A percentile compares a stretch with the other conserved stretches of the same genome.
These are phyloP conservation scores for Caenorhabditis drosophilae DNA, from an alignment of 2,888 invertebrate species.

Conservation along the genomic window DNA sequence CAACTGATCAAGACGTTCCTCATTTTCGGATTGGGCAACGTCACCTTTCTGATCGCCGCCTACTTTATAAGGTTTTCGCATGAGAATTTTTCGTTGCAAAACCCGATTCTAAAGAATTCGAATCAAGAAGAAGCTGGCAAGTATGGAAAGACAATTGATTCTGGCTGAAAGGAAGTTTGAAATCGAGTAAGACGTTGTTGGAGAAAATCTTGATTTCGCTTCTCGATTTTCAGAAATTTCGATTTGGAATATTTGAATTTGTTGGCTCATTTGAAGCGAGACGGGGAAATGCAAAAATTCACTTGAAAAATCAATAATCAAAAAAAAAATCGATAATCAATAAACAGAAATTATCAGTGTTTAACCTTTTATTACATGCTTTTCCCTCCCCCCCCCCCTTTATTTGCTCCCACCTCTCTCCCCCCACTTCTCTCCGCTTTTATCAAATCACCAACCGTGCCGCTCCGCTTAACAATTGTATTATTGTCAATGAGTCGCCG, in stretches of 20 bases:
- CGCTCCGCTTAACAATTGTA: too few species aligned
- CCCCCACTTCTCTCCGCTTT: too few species aligned
- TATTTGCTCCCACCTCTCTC: too few species aligned
- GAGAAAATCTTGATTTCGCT: background rate
- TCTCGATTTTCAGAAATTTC: background rate
- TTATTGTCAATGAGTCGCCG: too few species aligned
- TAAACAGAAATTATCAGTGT: background rate
- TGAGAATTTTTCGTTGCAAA: too few species aligned
- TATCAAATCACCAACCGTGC: too few species aligned
- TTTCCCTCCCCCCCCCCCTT: too few species aligned
- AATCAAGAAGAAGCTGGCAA: background rate
- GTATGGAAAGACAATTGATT: background rate
- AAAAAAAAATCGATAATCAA: background rate
- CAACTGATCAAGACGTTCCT: too few species aligned
- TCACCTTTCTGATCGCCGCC: too few species aligned
- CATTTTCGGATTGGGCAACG: too few species aligned
- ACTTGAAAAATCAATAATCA: background rate
- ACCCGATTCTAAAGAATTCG: background rate
- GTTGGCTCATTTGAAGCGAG: background rate
- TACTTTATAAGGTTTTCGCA: too few species aligned
- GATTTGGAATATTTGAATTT: background rate
- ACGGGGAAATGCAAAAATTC: background rate
- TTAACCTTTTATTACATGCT: too few species aligned
- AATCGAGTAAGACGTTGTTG: conserved; percentile 5
- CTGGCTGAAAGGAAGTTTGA: background rate